phyloP scores from a whole-genome alignment of 2,888 invertebrate genomes.

The Eledone cirrhosa region DNA sequence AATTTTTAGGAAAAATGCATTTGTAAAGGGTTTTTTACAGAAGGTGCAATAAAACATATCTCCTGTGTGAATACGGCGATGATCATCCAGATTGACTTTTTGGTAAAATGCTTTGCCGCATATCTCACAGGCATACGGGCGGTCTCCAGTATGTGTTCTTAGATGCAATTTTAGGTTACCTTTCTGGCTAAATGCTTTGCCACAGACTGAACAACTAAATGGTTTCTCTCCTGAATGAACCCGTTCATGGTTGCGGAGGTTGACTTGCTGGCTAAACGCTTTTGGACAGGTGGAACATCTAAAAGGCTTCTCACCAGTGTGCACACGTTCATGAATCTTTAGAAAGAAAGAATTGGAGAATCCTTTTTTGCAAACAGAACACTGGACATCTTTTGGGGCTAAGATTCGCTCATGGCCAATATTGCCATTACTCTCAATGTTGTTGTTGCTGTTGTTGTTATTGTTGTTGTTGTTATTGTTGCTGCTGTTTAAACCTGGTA shows the following conservation, averaged over 20 bases:
- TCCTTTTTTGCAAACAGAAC: constrained; percentile 24
- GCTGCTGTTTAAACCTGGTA: background rate
- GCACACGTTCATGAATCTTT: constrained; percentile 13
- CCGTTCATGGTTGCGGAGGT: constrained; percentile 15
- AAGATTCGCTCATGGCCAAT: constrained; percentile 11
- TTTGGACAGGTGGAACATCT: constrained; percentile 14
- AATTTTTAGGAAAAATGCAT: constrained; percentile 15
- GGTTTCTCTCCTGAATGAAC: constrained; percentile 24
- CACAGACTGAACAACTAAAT: constrained; percentile 19
- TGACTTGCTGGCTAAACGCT: constrained; percentile 23
- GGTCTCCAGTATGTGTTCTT: constrained; percentile 23
- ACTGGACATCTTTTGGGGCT: constrained; percentile 3
- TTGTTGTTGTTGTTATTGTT: constrained; percentile 1
- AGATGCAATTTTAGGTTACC: constrained; percentile 21
- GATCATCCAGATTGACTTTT: constrained; percentile 10
- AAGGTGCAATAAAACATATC: constrained; percentile 16
- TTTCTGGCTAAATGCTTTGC: constrained; percentile 15
- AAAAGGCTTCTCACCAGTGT: constrained; percentile 19
- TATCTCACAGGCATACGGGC: constrained; percentile 12
- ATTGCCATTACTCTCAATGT: background rate
- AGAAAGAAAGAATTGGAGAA: constrained; percentile 16
- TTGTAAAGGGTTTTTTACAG: constrained; percentile 20
- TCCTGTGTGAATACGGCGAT: constrained; percentile 18
- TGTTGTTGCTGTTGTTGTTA: background rate
- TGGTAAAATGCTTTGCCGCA: constrained; percentile 19